These are phyloP conservation scores for Bimastos eiseni DNA, from an alignment of 2,888 invertebrate genomes.

Conservation along the genomic window DNA sequence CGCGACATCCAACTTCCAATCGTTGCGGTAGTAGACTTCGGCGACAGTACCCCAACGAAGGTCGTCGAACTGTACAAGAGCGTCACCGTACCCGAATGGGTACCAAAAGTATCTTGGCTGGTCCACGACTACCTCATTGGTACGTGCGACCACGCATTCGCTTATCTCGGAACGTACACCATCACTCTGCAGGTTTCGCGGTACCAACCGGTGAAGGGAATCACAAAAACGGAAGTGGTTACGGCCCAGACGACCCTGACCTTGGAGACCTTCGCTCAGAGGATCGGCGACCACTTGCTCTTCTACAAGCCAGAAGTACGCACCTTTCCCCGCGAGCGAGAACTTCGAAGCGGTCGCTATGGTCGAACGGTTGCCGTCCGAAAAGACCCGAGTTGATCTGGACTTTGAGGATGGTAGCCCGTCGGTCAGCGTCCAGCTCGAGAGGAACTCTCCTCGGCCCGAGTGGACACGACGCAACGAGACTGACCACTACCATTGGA, in stretches of 20 bases:
- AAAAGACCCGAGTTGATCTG: neutral
- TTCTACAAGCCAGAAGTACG: neutral
- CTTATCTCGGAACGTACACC: neutral
- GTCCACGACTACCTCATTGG: neutral
- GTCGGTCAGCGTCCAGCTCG: neutral
- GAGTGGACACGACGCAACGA: neutral
- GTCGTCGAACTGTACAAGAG: neutral
- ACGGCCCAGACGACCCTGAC: neutral
- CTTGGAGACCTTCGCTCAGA: neutral
- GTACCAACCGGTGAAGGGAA: neutral
- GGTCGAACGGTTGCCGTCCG: neutral
- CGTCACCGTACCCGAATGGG: neutral
- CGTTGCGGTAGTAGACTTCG: neutral
- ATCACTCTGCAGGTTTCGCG: neutral
- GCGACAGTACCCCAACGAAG: neutral
- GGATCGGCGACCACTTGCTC: neutral
- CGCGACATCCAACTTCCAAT: neutral
- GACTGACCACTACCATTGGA: constrained; percentile 6
- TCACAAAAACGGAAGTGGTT: neutral
- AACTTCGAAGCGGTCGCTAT: neutral
- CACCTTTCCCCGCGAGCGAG: neutral
- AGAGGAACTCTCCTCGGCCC: neutral
- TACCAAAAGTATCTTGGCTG: neutral
- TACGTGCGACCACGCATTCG: neutral
- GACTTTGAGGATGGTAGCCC: neutral